Evolutionary conservation across 2,113 vertebrate genomes (phyloP), one percentile per base, ranked within the genome.

Genomic region (Trachemys scripta): DNA sequence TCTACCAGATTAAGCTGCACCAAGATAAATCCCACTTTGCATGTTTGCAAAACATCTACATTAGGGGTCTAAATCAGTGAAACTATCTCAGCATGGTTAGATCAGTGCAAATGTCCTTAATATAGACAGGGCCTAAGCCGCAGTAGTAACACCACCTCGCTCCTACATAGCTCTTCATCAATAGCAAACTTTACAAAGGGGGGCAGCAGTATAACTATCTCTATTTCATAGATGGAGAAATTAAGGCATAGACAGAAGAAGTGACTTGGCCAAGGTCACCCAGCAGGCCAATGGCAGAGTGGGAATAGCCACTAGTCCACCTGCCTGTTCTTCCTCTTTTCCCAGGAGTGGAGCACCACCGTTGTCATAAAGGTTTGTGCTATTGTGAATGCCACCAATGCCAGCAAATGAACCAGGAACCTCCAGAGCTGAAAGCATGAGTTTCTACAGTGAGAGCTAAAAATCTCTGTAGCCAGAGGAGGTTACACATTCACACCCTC

Each of bases 361-460:
- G 5, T 59, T 29, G 27, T 25, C 22, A 91, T 10, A 57, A 56
- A 80, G 35, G 49, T 42, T 42, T 62, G 25, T 1, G 11, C 17
- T 49, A 31, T 1, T 42, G n/a, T 2, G 8, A 54, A 76, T 1
- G 57, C 42, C 82, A 31, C 13, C 8, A 51, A 35, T 14, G 9
- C 45, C 47, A 31, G 16, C 8, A 16, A 31, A 29, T 35, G 9
- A 42, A 31, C 78, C 31, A 10, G 69, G 38, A 50, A 91, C 49
- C 6, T 35, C 87, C 29, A 65, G 10, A 59, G 25, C 27, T 11
- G 27, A 59, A 53, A 11, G 29, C 5, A 16, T 0, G 1, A 2
- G 8, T 87, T 2, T n/a, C 27, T 17, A 24, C 1, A 72, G 81
- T 4, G 0, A 51, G 88, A 80, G 80, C 53, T 76, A 10, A 81